These are phyloP conservation scores for Drosophila bocqueti DNA, from an alignment of 1,140 invertebrate genomes.

Conservation along the genomic window DNA sequence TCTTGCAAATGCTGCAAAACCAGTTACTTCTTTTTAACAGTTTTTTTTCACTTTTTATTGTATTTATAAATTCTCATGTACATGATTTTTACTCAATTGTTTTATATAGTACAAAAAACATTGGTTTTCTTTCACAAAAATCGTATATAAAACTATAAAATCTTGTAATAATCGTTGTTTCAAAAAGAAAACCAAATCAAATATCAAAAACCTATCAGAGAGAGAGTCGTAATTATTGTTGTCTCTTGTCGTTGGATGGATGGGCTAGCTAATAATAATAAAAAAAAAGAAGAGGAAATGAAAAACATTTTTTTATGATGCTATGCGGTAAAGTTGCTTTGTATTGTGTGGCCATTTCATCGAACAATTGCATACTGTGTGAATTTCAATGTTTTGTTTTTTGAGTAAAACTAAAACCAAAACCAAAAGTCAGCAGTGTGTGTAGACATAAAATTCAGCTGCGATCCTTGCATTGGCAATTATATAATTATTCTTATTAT, in stretches of 20 bases:
- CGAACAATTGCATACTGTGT: slow-evolving; percentile 36
- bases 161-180: slow-evolving; percentile 49
- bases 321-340: slow-evolving; percentile 33
- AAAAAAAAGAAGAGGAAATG: slow-evolving; percentile 21
- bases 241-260: background rate
- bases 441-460: slow-evolving; percentile 59
- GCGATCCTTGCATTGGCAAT: slow-evolving; percentile 33
- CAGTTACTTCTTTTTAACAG: slow-evolving; percentile 36
- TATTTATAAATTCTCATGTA: slow-evolving; percentile 71
- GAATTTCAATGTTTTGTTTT: slow-evolving; percentile 19
- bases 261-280: slow-evolving; percentile 9
- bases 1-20: slow-evolving; percentile 1
- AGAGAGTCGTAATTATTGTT: slow-evolving; percentile 12
- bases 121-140: slow-evolving; percentile 41
- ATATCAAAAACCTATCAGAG: slow-evolving; percentile 31
- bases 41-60: slow-evolving; percentile 53
- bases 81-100: slow-evolving; percentile 50
- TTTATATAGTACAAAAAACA: slow-evolving; percentile 65
- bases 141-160: slow-evolving; percentile 58
- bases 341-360: slow-evolving; percentile 36
- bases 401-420: slow-evolving; percentile 28
- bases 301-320: slow-evolving; percentile 26
- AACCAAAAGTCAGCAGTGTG: slow-evolving; percentile 37
- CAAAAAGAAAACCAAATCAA: slow-evolving; percentile 45
- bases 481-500: slow-evolving; percentile 23